These are phyloP conservation scores for Xanthia icteritia DNA, from an alignment of 2,888 invertebrate genomes.

Conservation along the genomic window DNA sequence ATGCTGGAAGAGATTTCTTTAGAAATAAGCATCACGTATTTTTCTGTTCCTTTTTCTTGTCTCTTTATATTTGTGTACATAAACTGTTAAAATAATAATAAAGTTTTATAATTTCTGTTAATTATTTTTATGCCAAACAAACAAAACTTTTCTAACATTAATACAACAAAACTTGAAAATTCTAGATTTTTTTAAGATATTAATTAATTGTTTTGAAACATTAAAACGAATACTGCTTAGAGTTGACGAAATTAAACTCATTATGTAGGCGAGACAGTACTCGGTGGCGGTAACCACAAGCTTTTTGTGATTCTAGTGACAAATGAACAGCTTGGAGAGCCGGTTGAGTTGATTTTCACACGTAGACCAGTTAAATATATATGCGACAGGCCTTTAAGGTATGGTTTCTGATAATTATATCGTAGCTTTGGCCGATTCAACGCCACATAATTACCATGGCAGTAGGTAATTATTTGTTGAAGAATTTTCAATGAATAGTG, in stretches of 20 bases:
- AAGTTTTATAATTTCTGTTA: background rate
- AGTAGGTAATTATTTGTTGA: background rate
- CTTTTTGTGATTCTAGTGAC: slow-evolving; percentile 87
- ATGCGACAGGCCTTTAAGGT: slow-evolving; percentile 42
- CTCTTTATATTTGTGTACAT: no score
- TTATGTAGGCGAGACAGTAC: slow-evolving; percentile 74
- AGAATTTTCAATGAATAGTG: background rate
- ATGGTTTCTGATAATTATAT: background rate
- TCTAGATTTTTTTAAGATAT: slow-evolving; percentile 28
- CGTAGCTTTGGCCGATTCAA: background rate
- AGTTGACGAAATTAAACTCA: slow-evolving; percentile 83
- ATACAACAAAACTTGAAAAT: slow-evolving; percentile 4
- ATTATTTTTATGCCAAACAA: background rate
- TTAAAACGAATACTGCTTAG: slow-evolving; percentile 71
- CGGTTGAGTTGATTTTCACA: slow-evolving; percentile 76
- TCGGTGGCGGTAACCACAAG: slow-evolving; percentile 75
- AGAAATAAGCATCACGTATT: no score
- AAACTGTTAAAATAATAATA: no score
- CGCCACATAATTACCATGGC: background rate
- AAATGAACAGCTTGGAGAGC: slow-evolving; percentile 82
- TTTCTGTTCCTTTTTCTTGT: no score
- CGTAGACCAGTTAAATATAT: slow-evolving; percentile 71
- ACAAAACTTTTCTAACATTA: slow-evolving; percentile 1
- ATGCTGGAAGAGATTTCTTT: no score
- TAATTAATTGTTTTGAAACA: slow-evolving; percentile 56